Evolutionary conservation across 2,113 vertebrate genomes (phyloP), one percentile per base, ranked within the genome.

Genomic region (Bambusicola thoracicus): DNA sequence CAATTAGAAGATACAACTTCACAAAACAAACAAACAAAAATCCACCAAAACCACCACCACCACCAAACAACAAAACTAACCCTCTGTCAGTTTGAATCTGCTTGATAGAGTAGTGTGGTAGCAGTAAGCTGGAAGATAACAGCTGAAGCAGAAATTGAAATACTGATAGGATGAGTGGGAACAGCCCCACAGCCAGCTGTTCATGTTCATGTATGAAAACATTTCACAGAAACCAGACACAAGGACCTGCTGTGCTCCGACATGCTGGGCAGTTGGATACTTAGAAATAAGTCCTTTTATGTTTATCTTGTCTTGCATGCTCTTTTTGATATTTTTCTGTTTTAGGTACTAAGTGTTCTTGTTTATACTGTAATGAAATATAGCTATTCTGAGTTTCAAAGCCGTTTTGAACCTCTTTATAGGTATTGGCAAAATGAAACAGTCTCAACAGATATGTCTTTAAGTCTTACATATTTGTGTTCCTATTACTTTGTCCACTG

Each of bases 181-280:
- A 0, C 32, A 61, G 17, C 38, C 19, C 17, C 32, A 43, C 11
- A 85, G n/a, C 11, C 59, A 74, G 55, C 46, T 91, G 18, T 86
- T 77, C 0, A 0, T 78, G n/a, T 51, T 91, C 21, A 68, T 17
- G 59, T 22, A 22, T 69, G 18, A 13, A 68, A 59, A 63, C 49
- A 25, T 24, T 2, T 70, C 46, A 19, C 49, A 32, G 36, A 89
- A 92, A 92, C 18, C 27, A 74, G 43, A 63, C 55, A 63, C 11
- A 53, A 46, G 32, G 38, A 55, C 15, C 62, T 87, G 41, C 34
- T 32, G 2, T 76, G 44, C 48, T 7, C 13, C 67, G 62, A 22
- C 36, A 13, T 0, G 0, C 2, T 7, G 55, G 21, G 24, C 11
- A 38, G 41, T 17, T 82, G 27, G 27, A 27, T 66, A 30, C 5